Base-by-base conservation (phyloP, 2,888 invertebrate species). In the Cenopis cana region DNA sequence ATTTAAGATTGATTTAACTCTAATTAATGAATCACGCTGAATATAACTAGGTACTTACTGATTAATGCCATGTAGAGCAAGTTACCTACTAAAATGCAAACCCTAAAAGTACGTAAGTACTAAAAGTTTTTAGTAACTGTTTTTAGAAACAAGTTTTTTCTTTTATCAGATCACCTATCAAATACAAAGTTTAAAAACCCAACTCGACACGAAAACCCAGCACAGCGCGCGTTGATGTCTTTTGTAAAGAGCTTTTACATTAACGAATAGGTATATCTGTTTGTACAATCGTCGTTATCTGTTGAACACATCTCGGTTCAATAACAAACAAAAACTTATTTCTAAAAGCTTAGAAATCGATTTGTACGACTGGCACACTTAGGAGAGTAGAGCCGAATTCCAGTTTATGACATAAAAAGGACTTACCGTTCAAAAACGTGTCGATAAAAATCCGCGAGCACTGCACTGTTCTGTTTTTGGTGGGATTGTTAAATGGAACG, bases 141-240 rank as follows among this genome's bases (percentile, higher is more conserved):
- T 46, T 1, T 46, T 46, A 59, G 55, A 38, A 65, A 65, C 54
- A 54, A 60, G 60, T 59, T 46, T 68, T 11, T 68, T 38, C 36
- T 38, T 60, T 65, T 61, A 69, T 69, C 64, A 36, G 57, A 24
- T 62, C 36, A 46, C 59, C 52, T 59, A 54, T 50, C 50, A 41
- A 60, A 52, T 54, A 46, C 38, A 65, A 59, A 70, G 56, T 36
- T 55, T 24, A 68, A 57, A 57, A 56, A n/a, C 17, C 69, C 33
- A 61, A 61, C 52, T 60, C 54, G 57, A 69, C 64, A 69, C 69
- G 18, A 61, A 69, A 69, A 17, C 38, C 55, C 59, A 36, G 55
- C 80, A 79, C 79, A 77, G 79, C 77, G 84, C 86, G 82, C 91
- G 91, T 93, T 90, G 87, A 91, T 85, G 82, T 92, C 92, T 92